Conservation (phyloP, 2,113 vertebrate species). For the Callospermophilus lateralis region DNA sequence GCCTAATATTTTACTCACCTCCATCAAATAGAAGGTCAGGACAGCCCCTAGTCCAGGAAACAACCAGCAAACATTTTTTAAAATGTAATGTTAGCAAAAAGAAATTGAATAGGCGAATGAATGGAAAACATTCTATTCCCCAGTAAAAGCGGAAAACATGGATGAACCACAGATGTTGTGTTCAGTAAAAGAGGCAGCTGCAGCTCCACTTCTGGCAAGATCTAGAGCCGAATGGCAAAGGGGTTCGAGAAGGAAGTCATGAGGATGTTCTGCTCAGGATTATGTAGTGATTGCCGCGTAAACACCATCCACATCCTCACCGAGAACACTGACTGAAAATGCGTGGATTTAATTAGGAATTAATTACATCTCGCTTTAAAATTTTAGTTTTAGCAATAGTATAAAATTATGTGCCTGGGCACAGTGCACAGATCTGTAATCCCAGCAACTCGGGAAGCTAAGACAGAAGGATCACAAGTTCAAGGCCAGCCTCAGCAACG, state of each 20-base stretch:
- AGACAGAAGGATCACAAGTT: no score
- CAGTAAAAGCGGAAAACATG: background rate
- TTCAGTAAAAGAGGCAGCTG: background rate
- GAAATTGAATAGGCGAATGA: background rate
- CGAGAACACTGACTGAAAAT: background rate
- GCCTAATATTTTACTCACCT: no score
- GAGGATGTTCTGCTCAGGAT: background rate
- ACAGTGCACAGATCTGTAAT: no score
- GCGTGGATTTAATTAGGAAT: background rate
- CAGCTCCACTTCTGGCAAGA: background rate
- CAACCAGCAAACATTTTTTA: background rate
- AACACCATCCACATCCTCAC: background rate
- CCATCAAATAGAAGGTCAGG: background rate
- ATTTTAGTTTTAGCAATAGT: background rate
- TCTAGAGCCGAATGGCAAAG: background rate
- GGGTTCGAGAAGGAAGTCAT: background rate
- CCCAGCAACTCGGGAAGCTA: no score
- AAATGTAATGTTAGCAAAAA: background rate
- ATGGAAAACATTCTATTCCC: background rate
- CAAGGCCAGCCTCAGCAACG: no score
- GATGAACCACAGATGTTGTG: background rate
- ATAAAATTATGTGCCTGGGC: background rate
- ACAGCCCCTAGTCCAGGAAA: background rate
- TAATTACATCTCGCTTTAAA: background rate
- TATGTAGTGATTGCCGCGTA: fast-evolving